phyloP scores from a whole-genome alignment of 2,113 vertebrate species.

The Hydrolagus affinis region DNA sequence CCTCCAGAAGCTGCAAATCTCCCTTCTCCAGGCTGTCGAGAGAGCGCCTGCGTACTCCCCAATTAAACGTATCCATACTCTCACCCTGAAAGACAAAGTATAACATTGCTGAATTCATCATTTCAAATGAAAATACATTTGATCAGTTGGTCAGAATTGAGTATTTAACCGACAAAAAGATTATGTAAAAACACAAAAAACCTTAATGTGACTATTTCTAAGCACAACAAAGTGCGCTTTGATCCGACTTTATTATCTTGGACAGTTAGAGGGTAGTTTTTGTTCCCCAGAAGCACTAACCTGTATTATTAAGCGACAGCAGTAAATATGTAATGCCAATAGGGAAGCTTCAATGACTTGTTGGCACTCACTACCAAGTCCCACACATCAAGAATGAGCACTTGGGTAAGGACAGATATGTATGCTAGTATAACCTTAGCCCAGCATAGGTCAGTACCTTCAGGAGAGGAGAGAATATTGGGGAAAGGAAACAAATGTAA shows the following conservation, averaged over 20 bases:
- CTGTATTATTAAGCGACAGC: too few relatives aligned
- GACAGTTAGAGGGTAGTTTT: too few relatives aligned
- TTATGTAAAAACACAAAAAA: neutral
- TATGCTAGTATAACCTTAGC: neutral
- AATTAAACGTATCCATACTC: slow-evolving; percentile 93
- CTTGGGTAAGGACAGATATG: neutral
- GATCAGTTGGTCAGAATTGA: neutral
- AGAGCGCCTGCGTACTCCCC: slow-evolving; percentile 86
- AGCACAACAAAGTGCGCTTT: too few relatives aligned
- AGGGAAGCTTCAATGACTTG: too few relatives aligned
- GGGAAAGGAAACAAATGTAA: neutral
- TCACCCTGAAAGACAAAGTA: slow-evolving; percentile 71
- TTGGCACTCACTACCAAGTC: neutral
- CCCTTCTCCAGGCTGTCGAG: slow-evolving; percentile 86
- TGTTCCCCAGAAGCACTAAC: too few relatives aligned
- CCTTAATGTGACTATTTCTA: neutral
- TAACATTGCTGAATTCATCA: neutral
- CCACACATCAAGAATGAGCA: neutral
- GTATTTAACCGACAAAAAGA: neutral
- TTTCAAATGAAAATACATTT: neutral
- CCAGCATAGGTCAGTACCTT: neutral
- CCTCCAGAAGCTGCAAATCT: slow-evolving; percentile 75
- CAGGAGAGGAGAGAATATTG: neutral
- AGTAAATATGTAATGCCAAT: too few relatives aligned
- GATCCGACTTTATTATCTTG: too few relatives aligned